A percentile compares a stretch with the other conserved stretches of the same genome.
Conservation (phyloP, 2,113 vertebrate genomes). For the Melospiza georgiana region DNA sequence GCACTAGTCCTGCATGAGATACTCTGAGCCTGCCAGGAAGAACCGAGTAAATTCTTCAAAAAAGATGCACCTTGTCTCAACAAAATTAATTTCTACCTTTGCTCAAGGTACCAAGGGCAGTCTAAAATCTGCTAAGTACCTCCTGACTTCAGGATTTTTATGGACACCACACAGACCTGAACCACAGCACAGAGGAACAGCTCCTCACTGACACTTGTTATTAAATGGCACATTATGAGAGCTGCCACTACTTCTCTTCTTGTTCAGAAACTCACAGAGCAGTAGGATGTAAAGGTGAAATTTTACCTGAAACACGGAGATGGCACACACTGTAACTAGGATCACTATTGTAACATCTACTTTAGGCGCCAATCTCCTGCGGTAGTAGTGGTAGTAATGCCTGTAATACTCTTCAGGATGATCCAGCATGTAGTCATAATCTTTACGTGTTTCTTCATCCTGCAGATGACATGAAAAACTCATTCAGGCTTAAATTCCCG, state of each 20-base stretch:
- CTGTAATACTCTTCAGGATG: constrained; percentile 96
- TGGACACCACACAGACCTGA: not conserved
- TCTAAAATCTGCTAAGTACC: not conserved
- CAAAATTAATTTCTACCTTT: not conserved
- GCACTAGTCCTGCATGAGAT: not conserved
- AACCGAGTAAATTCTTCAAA: not conserved
- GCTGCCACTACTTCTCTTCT: not conserved
- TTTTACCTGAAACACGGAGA: constrained; percentile 92
- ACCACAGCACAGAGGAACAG: not conserved
- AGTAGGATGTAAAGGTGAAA: not conserved
- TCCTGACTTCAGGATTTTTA: not conserved
- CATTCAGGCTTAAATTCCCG: not conserved
- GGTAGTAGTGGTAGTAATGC: constrained; percentile 96
- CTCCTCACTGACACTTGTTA: not conserved
- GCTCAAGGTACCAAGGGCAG: not conserved
- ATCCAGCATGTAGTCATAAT: constrained; percentile 98
- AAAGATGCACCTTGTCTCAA: not conserved
- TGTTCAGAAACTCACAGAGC: not conserved
- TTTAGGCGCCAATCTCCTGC: constrained; percentile 86
- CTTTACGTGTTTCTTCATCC: constrained; percentile 94
- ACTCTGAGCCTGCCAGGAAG: not conserved
- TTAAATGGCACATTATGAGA: not conserved
- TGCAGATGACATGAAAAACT: constrained; percentile 41
- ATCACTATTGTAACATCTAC: constrained; percentile 94
- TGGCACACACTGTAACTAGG: constrained; percentile 89